phyloP scores from a whole-genome alignment of 2,113 vertebrate genomes.

The Orientallactaga bullata region DNA sequence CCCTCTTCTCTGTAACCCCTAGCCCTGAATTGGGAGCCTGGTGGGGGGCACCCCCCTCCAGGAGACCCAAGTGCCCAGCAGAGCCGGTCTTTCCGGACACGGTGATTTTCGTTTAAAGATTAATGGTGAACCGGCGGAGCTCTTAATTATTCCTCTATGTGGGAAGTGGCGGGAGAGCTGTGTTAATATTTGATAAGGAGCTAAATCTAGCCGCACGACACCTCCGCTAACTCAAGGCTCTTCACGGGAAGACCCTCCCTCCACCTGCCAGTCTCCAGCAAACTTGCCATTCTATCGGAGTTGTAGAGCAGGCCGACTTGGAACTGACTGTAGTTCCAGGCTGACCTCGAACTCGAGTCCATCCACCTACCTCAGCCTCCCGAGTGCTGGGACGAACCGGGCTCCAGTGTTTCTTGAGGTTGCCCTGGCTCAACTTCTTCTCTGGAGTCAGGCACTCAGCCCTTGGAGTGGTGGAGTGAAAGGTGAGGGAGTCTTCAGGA shows the following conservation, averaged over 20 bases:
- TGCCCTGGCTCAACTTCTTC: neutral
- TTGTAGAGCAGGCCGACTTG: too few relatives aligned
- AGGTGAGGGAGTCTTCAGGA: neutral
- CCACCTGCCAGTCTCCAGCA: neutral
- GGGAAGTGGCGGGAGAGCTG: conserved; percentile 68
- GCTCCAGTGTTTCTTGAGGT: neutral
- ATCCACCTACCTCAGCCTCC: too few relatives aligned
- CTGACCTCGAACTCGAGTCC: too few relatives aligned
- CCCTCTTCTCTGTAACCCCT: neutral
- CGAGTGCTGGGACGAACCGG: too few relatives aligned
- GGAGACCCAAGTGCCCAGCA: conserved; percentile 38
- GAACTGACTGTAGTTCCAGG: too few relatives aligned
- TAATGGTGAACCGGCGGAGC: conserved; percentile 71
- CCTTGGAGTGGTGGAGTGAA: neutral
- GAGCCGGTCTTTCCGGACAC: conserved; percentile 78
- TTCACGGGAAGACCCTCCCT: neutral
- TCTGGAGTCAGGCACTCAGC: neutral
- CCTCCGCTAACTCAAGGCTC: neutral
- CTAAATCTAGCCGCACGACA: neutral
- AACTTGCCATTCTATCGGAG: too few relatives aligned
- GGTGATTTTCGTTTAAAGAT: conserved; percentile 83
- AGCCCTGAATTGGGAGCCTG: neutral
- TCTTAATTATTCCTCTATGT: conserved; percentile 80
- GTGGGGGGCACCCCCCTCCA: neutral
- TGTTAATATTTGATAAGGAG: conserved; percentile 84